Evolutionary conservation across 2,888 invertebrate species (phyloP).

Genomic region (Melieria omissa): DNA sequence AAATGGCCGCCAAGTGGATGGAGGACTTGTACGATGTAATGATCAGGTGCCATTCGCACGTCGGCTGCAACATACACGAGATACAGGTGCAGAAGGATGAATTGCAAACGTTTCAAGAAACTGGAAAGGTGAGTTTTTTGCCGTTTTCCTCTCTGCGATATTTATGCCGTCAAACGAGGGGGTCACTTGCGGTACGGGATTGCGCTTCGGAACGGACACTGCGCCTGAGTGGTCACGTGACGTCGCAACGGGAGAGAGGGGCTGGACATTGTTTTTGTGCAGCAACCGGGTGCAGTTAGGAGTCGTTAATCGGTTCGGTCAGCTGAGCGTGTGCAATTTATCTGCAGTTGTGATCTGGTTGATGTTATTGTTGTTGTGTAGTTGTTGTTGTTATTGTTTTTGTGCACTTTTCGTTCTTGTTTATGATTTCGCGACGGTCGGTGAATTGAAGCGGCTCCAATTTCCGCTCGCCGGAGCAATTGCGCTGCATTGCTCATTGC

Average conservation of each 20-base stretch:
- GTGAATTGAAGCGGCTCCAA: constrained; percentile 33
- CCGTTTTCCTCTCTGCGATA: background rate
- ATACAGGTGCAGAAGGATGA: constrained; percentile 81
- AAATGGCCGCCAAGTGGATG: constrained; percentile 82
- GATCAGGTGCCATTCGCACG: constrained; percentile 75
- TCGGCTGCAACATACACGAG: constrained; percentile 79
- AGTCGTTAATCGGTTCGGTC: constrained; percentile 23
- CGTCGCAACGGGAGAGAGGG: too few species aligned
- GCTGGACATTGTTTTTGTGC: background rate
- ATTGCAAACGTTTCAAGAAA: constrained; percentile 80
- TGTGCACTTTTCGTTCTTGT: constrained; percentile 28
- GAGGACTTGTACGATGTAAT: constrained; percentile 79
- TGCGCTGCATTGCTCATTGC: constrained; percentile 17
- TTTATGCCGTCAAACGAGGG: too few species aligned
- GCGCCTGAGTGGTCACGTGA: too few species aligned
- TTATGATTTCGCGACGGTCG: constrained; percentile 17
- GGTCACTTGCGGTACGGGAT: too few species aligned
- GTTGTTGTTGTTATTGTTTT: constrained; percentile 38
- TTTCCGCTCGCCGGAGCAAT: constrained; percentile 33
- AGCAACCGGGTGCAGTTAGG: constrained; percentile 15
- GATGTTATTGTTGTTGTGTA: constrained; percentile 11
- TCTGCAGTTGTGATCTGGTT: constrained; percentile 5
- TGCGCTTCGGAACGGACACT: too few species aligned
- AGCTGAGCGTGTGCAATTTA: constrained; percentile 27
- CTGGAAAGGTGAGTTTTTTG: constrained; percentile 74